Conservation (phyloP, 2,888 invertebrate genomes). For the Acrobasis suavella region DNA sequence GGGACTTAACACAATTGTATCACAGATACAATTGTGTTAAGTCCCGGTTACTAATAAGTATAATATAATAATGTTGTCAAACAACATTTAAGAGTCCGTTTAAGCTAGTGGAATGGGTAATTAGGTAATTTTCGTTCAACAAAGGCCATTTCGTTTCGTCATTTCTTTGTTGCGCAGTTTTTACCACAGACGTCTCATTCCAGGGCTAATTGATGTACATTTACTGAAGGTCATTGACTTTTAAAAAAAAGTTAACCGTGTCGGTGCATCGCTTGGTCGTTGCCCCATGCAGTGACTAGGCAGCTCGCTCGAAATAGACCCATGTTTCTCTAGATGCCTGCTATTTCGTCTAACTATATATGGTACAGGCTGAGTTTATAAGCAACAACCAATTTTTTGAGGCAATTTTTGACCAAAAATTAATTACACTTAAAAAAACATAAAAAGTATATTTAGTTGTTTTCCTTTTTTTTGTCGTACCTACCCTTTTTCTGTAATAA, state of each 20-base stretch:
- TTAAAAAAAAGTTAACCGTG: constrained; percentile 57
- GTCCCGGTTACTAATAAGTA: not conserved
- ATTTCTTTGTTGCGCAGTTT: constrained; percentile 19
- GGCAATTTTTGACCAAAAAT: too few relatives aligned
- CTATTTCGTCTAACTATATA: not conserved
- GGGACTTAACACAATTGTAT: too few relatives aligned
- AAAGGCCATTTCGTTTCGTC: constrained; percentile 14
- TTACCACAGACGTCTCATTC: constrained; percentile 19
- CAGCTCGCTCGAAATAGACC: constrained; percentile 65
- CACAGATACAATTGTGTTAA: not conserved
- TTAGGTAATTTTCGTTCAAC: constrained; percentile 7
- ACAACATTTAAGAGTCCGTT: not conserved
- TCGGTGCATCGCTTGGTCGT: constrained; percentile 65
- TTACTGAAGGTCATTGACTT: constrained; percentile 65
- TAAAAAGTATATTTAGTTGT: too few relatives aligned
- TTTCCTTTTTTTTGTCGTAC: too few relatives aligned
- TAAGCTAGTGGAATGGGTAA: not conserved
- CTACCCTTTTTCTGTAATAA: too few relatives aligned
- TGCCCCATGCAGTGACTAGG: constrained; percentile 56
- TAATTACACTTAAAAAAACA: too few relatives aligned
- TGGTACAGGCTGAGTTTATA: too few relatives aligned
- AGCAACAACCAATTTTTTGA: too few relatives aligned
- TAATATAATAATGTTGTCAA: not conserved
- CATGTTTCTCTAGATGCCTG: constrained; percentile 21
- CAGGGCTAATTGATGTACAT: constrained; percentile 41